Evolutionary conservation across 1,140 invertebrate genomes (phyloP).

Genomic region (Hesperophylax magnus): DNA sequence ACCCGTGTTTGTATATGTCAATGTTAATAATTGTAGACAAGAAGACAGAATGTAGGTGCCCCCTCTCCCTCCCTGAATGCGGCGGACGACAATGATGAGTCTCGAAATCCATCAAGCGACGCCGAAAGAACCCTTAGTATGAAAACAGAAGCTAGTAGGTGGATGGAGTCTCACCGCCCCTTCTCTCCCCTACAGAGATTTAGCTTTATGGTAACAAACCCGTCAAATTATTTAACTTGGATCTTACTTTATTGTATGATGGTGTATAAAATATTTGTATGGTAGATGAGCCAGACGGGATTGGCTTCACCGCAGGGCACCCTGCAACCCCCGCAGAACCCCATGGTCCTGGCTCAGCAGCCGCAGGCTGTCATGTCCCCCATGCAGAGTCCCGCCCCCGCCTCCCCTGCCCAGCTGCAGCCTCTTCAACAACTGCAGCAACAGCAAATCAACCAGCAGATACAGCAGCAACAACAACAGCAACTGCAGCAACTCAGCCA

Average conservation of each 20-base stretch:
- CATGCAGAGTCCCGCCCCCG: conserved; percentile 35
- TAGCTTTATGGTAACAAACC: conserved; percentile 37
- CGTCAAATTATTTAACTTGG: conserved; percentile 5
- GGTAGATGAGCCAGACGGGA: conserved; percentile 33
- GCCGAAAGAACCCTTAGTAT: conserved; percentile 11
- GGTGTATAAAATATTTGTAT: conserved; percentile 15
- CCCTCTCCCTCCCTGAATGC: not conserved
- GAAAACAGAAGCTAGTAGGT: conserved; percentile 28
- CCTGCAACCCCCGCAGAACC: conserved; percentile 59
- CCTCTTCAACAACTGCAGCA: conserved; percentile 31
- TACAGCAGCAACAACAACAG: conserved; percentile 45
- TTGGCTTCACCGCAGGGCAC: conserved; percentile 59
- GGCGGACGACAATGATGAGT: not conserved
- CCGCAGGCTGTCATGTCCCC: conserved; percentile 46
- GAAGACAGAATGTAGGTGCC: conserved; percentile 39
- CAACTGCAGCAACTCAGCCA: conserved; percentile 17
- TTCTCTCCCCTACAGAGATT: conserved; percentile 32
- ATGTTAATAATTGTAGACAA: conserved; percentile 35
- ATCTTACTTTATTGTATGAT: conserved; percentile 29
- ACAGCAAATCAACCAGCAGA: conserved; percentile 44
- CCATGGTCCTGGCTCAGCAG: conserved; percentile 43
- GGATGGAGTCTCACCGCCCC: conserved; percentile 20
- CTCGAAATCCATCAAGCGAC: conserved; percentile 4
- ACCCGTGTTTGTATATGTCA: conserved; percentile 1
- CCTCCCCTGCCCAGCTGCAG: conserved; percentile 16